phyloP scores from a whole-genome alignment of 2,888 invertebrate genomes.

The Melolontha melolontha region DNA sequence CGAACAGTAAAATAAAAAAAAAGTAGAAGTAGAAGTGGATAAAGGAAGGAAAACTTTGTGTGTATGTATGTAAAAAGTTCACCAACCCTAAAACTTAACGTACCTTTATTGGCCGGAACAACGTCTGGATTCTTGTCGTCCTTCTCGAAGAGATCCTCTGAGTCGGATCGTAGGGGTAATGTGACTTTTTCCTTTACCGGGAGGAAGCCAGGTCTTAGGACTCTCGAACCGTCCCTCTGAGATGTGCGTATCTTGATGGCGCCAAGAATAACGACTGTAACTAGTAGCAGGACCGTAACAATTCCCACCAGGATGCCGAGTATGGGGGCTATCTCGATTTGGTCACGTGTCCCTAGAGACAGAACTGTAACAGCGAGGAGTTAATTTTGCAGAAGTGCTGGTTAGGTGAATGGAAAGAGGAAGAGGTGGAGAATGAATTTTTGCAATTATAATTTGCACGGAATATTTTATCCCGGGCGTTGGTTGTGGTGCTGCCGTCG shows the following conservation, averaged over 20 bases:
- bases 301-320: constrained; percentile 78
- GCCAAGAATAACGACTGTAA: constrained; percentile 73
- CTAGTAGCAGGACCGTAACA: constrained; percentile 75
- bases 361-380: constrained; percentile 55
- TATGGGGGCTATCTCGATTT: constrained; percentile 70
- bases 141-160: constrained; percentile 78
- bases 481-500: background rate
- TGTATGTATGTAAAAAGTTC: constrained; percentile 14
- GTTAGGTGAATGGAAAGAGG: constrained; percentile 32
- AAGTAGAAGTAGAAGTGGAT: background rate
- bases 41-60: background rate
- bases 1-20: constrained; percentile 13
- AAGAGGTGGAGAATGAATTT: constrained; percentile 10
- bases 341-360: constrained; percentile 67
- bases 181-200: constrained; percentile 77
- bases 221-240: constrained; percentile 65
- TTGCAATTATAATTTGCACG: constrained; percentile 33
- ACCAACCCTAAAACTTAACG: constrained; percentile 45
- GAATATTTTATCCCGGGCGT: constrained; percentile 26
- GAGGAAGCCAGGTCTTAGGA: constrained; percentile 73
- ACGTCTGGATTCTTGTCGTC: constrained; percentile 93
- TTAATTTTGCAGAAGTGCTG: constrained; percentile 32
- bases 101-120: constrained; percentile 89
- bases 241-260: constrained; percentile 72
- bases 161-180: constrained; percentile 72